These are phyloP conservation scores for Holotrichia oblita DNA, from an alignment of 1,140 invertebrate genomes.

Conservation along the genomic window DNA sequence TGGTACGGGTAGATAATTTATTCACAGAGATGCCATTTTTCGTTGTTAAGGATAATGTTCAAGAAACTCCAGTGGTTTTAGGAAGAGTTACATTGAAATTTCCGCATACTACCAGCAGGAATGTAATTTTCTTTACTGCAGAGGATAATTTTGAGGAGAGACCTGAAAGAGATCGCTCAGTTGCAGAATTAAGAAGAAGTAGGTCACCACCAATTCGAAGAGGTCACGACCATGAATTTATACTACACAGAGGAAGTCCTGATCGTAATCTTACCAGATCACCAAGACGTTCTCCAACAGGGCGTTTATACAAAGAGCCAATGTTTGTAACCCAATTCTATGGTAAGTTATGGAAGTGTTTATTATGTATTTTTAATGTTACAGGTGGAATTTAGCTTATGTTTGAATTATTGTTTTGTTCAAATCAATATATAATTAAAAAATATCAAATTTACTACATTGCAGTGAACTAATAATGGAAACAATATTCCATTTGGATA, in stretches of 20 bases:
- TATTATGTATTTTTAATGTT: slow-evolving; percentile 27
- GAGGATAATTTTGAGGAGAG: slow-evolving; percentile 3
- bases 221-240: neutral
- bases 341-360: slow-evolving; percentile 39
- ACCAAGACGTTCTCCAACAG: slow-evolving; percentile 18
- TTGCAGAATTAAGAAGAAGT: neutral
- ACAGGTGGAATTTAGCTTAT: slow-evolving; percentile 12
- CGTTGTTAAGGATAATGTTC: slow-evolving; percentile 41
- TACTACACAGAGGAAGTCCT: neutral
- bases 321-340: slow-evolving; percentile 37
- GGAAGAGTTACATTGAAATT: slow-evolving; percentile 24
- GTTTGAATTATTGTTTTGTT: too few species aligned
- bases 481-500: too few species aligned
- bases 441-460: neutral
- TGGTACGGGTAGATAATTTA: slow-evolving; percentile 30
- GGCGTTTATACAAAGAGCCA: slow-evolving; percentile 26
- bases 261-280: slow-evolving; percentile 14
- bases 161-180: neutral
- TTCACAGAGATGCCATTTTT: slow-evolving; percentile 35
- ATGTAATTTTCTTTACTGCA: slow-evolving; percentile 11
- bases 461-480: too few species aligned
- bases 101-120: slow-evolving; percentile 22
- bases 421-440: too few species aligned
- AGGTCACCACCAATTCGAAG: neutral
- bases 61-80: slow-evolving; percentile 40